Base-by-base conservation (phyloP, 92 coral and sea anemone genomes). In the Anthopleura xanthogrammica region DNA sequence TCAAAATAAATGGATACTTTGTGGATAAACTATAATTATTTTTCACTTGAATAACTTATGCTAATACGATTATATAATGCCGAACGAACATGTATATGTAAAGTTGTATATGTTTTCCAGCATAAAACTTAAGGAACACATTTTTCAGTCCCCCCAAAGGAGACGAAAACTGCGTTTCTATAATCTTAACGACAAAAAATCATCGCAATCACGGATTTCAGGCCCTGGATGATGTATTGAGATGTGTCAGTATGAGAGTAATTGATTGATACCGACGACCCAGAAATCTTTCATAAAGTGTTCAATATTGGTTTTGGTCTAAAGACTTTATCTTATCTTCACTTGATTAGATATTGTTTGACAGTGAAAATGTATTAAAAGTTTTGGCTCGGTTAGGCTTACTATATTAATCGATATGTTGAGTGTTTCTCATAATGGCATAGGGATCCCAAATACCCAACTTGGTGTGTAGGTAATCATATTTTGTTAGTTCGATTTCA, bases 241-340 rank as follows among this genome's bases (percentile, higher is more conserved):
- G 29, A 24, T 36, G 36, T 68, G 46, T 29, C 43, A 68, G 41
- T 29, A 16, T 24, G 74, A 68, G 42, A 68, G 42, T 68, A 68
- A 68, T 36, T 36, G 36, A 68, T n/a, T 13, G 74, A 68, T 23
- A 68, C 72, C 19, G 17, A 68, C 42, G 41, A 36, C 14, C 74
- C 16, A 23, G 74, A 36, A 68, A 68, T 68, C 36, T 23, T 68
- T 68, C 74, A 68, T 29, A 29, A 68, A 68, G 74, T 68, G 19
- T 7, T 68, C 36, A 36, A 42, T 68, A 68, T 68, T 68, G 74
- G 70, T 62, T 62, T 62, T 62, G 70, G 22, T 62, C 70, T 62
- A 62, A 62, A n/a, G 1, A 68, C 42, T 68, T 68, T 68, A 68
- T 68, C 74, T 68, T 68, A 68, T 68, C 42, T 68, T 42, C 19